A percentile compares a stretch with the other conserved stretches of the same genome.
These are phyloP conservation scores for Eupithecia subumbrata DNA, from an alignment of 2,888 invertebrate genomes.

Conservation along the genomic window DNA sequence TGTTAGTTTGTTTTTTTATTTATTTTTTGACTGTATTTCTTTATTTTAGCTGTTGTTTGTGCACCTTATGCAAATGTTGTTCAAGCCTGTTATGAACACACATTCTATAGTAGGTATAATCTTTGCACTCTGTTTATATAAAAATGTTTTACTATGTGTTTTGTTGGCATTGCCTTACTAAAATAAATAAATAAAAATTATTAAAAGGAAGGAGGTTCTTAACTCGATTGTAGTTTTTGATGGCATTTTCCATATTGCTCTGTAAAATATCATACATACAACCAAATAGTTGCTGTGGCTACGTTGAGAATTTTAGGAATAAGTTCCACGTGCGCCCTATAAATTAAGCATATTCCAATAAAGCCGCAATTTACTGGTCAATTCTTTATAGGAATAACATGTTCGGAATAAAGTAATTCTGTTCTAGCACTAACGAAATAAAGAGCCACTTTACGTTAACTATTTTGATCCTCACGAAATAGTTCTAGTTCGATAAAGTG, in stretches of 20 bases:
- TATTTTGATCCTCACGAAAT: slow-evolving; percentile 29
- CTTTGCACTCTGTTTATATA: no score
- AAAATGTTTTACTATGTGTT: no score
- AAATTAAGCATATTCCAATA: slow-evolving; percentile 32
- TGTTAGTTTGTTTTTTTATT: no score
- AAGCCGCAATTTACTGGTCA: slow-evolving; percentile 28
- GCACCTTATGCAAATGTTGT: no score
- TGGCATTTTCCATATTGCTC: background rate
- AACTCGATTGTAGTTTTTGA: background rate
- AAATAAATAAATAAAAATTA: no score
- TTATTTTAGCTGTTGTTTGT: no score
- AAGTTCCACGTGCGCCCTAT: slow-evolving; percentile 26
- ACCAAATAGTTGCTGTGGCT: background rate
- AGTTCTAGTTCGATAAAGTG: slow-evolving; percentile 13
- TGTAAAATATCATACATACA: background rate
- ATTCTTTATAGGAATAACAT: slow-evolving; percentile 32
- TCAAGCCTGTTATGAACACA: no score
- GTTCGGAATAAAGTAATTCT: slow-evolving; percentile 29
- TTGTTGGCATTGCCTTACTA: no score
- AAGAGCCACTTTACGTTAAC: slow-evolving; percentile 29
- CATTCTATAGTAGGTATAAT: no score
- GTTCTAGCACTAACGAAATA: slow-evolving; percentile 27
- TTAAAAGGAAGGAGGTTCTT: background rate
- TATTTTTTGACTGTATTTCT: no score
- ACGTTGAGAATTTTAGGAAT: slow-evolving; percentile 15